Base-by-base conservation (phyloP, 37 sponge, comb jelly and placozoan species). In the Hexactinellida sp. region DNA sequence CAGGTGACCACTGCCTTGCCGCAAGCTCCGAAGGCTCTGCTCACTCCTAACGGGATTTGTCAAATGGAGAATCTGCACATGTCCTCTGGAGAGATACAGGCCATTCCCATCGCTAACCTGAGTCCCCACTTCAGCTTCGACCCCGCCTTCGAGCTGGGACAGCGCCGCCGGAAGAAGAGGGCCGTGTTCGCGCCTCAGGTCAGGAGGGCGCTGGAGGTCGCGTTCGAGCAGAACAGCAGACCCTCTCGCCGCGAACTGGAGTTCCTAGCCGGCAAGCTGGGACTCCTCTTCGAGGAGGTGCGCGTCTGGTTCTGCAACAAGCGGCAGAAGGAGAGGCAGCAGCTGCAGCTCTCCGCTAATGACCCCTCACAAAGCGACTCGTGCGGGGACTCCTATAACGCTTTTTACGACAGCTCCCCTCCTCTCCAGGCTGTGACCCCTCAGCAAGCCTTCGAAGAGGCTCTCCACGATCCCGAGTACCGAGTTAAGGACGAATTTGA, bases 251-350 rank as follows among this genome's bases (percentile, higher is more conserved):
- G 82, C 23, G 35, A 84, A 37, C 90, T 94, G 36, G 94, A 94
- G 51, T 63, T 54, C 24, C 63, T 94, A 9, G 88, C 94, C 36
- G 71, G 88, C 35, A 84, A 94, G 16, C 90, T 92, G 1, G 92
- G 88, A 55, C 86, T 94, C 19, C 92, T 94, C 0, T 92, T 92
- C 1, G 94, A 94, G 54, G 94, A 94, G 86, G 92, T 94, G 37
- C 87, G 94, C 0, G 92, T 94, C 36, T 94, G 94, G 94, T 94
- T 94, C 37, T 94, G 94, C 85, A 94, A 94, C 91, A 94, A 94
- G 55, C 83, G 94, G 0, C 94, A 94, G 88, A 94, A 94, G 87
- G 63, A 84, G 55, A 90, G 90, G 55, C 87, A 88, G 30, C 76
- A 63, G 34, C 3, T 63, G 76, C 76, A 63, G 30, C 76, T 32